Percentiles rank a stretch among this genome's conserved stretches.
Evolutionary conservation across 2,888 invertebrate genomes (phyloP).

Genomic region (Pseudanteris insignis): DNA sequence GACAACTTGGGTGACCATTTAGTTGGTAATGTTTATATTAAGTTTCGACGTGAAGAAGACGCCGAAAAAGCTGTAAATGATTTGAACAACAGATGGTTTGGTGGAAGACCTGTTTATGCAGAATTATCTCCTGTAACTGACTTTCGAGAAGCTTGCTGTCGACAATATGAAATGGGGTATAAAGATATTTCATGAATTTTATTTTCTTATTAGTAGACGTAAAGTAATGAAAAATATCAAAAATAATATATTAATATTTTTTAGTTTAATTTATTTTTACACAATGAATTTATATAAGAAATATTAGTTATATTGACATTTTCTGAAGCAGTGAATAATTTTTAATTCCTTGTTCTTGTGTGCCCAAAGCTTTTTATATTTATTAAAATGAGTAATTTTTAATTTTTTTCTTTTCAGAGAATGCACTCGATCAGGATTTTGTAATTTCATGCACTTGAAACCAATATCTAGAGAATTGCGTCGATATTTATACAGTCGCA

Average conservation of each 20-base stretch:
- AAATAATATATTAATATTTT: too few relatives aligned
- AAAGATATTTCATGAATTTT: too few relatives aligned
- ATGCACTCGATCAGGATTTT: conserved; percentile 98
- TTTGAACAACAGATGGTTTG: conserved; percentile 99
- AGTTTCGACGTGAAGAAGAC: conserved; percentile 97
- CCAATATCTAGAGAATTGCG: conserved; percentile 95
- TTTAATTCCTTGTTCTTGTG: neutral
- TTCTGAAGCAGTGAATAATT: too few relatives aligned
- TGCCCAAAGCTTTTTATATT: neutral
- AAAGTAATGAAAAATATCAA: too few relatives aligned
- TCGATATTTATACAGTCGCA: conserved; percentile 81
- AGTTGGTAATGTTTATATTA: conserved; percentile 99
- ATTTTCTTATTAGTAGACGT: too few relatives aligned
- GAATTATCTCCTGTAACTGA: conserved; percentile 99
- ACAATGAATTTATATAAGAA: too few relatives aligned
- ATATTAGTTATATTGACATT: too few relatives aligned
- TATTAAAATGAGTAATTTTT: neutral
- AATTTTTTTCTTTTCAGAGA: conserved; percentile 70
- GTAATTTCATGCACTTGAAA: conserved; percentile 99
- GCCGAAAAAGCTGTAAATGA: conserved; percentile 97
- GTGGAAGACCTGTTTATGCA: conserved; percentile 96
- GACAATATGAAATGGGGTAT: conserved; percentile 98
- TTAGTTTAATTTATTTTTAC: too few relatives aligned
- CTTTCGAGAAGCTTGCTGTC: conserved; percentile 98
- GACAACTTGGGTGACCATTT: conserved; percentile 98